These are phyloP conservation scores for Troglohyphantes excavatus DNA, from an alignment of 2,888 invertebrate genomes.

Conservation along the genomic window DNA sequence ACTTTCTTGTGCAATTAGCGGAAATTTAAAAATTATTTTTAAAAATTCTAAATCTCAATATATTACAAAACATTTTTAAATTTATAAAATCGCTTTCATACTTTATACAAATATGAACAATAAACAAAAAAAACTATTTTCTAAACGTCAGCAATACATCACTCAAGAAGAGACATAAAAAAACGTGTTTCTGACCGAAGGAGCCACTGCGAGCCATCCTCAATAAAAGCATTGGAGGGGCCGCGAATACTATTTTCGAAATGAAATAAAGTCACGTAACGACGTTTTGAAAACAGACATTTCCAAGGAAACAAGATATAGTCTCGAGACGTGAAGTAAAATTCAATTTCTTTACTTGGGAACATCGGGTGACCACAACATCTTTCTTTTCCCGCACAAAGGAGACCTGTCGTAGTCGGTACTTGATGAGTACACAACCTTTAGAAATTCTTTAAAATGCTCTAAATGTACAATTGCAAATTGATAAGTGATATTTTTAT, in stretches of 20 bases:
- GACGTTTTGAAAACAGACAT: slow-evolving; percentile 47
- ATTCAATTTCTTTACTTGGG: slow-evolving; percentile 44
- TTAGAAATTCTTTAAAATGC: too few species aligned
- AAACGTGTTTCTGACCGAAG: neutral
- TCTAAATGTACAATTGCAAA: too few species aligned
- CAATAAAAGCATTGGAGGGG: slow-evolving; percentile 27
- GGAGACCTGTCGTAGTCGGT: too few species aligned
- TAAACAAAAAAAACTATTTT: too few species aligned
- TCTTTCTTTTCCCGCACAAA: neutral
- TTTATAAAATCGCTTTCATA: too few species aligned
- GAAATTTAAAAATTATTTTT: too few species aligned
- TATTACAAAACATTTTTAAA: too few species aligned
- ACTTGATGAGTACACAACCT: too few species aligned
- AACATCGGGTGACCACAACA: slow-evolving; percentile 5
- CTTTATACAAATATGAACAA: too few species aligned
- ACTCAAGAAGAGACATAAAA: neutral
- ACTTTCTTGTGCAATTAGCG: too few species aligned
- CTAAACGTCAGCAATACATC: neutral
- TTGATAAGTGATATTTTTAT: too few species aligned
- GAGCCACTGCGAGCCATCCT: slow-evolving; percentile 1
- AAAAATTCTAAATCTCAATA: too few species aligned
- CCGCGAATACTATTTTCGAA: slow-evolving; percentile 21
- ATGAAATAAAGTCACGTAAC: slow-evolving; percentile 67
- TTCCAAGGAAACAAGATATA: slow-evolving; percentile 13
- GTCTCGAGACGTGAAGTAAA: slow-evolving; percentile 23